Percentiles rank a stretch among this genome's conserved stretches.
These are phyloP conservation scores for Drosophila pachea DNA, from an alignment of 1,140 invertebrate species.

Conservation along the genomic window DNA sequence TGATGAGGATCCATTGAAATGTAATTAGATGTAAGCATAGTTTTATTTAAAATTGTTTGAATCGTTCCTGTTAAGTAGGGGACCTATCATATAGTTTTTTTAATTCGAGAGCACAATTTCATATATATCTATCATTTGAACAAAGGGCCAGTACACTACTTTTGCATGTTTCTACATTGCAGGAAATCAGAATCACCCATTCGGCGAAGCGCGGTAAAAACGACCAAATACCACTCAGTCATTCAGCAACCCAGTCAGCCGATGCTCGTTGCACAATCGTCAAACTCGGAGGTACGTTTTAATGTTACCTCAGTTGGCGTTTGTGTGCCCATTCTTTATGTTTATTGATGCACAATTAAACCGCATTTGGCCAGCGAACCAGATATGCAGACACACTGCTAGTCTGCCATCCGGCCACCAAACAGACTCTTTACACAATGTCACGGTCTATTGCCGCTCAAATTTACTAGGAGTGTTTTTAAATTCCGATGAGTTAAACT, in stretches of 20 bases:
- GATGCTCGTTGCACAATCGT: slow-evolving; percentile 42
- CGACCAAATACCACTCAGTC: slow-evolving; percentile 32
- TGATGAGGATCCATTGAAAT: too few species aligned
- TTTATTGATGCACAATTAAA: slow-evolving; percentile 65
- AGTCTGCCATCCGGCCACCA: slow-evolving; percentile 46
- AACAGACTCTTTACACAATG: slow-evolving; percentile 58
- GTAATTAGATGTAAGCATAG: too few species aligned
- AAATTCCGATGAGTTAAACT: slow-evolving; percentile 30
- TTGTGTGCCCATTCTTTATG: slow-evolving; percentile 38
- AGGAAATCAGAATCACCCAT: slow-evolving; percentile 33
- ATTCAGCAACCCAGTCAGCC: slow-evolving; percentile 42
- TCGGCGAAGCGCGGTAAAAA: slow-evolving; percentile 35
- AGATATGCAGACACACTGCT: slow-evolving; percentile 29
- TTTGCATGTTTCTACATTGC: background rate
- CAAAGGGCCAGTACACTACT: background rate
- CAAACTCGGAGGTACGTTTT: slow-evolving; percentile 22
- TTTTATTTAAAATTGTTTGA: too few species aligned
- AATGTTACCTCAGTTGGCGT: slow-evolving; percentile 45
- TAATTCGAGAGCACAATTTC: too few species aligned
- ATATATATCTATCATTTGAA: background rate
- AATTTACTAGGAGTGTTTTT: slow-evolving; percentile 54
- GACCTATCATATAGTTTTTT: too few species aligned
- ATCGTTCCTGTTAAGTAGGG: too few species aligned
- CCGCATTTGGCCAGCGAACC: slow-evolving; percentile 44
- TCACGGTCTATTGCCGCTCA: slow-evolving; percentile 67